phyloP scores from a whole-genome alignment of 2,113 vertebrate species.

The Marmota monax region DNA sequence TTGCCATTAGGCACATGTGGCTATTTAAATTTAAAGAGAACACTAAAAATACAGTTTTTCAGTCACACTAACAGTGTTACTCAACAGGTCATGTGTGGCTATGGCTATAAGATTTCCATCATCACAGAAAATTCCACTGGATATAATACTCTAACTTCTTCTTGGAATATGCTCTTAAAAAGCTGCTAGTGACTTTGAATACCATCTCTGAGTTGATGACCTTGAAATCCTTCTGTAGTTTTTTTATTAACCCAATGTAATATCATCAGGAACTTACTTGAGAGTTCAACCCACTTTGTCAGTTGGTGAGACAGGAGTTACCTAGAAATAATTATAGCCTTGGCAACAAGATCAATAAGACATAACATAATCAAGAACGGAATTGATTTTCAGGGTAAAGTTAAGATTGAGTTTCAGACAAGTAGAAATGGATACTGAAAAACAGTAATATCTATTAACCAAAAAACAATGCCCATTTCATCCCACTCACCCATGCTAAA shows the following conservation, averaged over 20 bases:
- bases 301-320: background rate
- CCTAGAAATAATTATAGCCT: slow-evolving; percentile 17
- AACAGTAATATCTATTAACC: background rate
- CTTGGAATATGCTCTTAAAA: background rate
- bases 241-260: background rate
- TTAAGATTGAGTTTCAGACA: background rate
- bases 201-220: background rate
- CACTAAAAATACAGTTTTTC: background rate
- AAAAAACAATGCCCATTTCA: background rate
- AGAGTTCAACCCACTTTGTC: background rate
- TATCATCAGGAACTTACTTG: background rate
- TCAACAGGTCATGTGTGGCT: background rate
- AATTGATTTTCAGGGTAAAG: background rate
- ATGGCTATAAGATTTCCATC: background rate
- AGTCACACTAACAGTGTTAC: background rate
- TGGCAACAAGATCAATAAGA: slow-evolving; percentile 43
- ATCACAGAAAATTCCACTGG: background rate
- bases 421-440: background rate
- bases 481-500: background rate
- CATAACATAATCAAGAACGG: background rate
- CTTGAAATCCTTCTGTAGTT: background rate
- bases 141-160: background rate
- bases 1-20: background rate
- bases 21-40: background rate
- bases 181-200: background rate